A percentile compares a stretch with the other conserved stretches of the same genome.
These are phyloP conservation scores for Nerophis lumbriciformis DNA, from an alignment of 2,113 vertebrate species.

Conservation along the genomic window DNA sequence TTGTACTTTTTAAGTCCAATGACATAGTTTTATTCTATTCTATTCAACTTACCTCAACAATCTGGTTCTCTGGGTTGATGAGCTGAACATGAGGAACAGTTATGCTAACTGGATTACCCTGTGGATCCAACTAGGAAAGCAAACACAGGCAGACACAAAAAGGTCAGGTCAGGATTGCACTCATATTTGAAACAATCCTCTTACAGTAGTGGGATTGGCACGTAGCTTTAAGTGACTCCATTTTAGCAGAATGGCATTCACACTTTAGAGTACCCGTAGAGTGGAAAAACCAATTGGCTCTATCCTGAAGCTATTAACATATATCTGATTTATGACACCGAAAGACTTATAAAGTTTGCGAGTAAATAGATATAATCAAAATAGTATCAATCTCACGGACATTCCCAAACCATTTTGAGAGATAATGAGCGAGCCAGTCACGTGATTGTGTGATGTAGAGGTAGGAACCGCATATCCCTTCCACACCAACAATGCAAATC, in stretches of 20 bases:
- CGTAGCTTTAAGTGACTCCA: constrained; percentile 22
- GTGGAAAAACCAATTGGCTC: no score
- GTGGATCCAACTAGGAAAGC: constrained; percentile 76
- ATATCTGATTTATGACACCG: no score
- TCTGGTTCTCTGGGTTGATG: constrained; percentile 98
- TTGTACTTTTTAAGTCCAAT: no score
- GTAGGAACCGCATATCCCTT: no score
- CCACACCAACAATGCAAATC: no score
- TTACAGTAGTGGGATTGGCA: constrained; percentile 31
- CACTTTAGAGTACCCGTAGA: not conserved
- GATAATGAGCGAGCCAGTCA: no score
- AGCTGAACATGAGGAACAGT: constrained; percentile 96
- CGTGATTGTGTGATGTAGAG: no score
- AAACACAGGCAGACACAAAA: constrained; percentile 24
- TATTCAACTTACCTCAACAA: constrained; percentile 85
- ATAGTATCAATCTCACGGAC: no score
- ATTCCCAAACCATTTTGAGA: no score
- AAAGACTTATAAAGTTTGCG: no score
- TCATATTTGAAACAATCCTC: constrained; percentile 33
- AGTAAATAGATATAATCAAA: no score
- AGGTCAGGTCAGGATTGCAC: constrained; percentile 39
- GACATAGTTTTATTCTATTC: not conserved
- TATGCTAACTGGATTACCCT: constrained; percentile 83
- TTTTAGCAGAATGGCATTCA: not conserved
- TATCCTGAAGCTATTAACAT: no score